These are phyloP conservation scores for Zygogramma bicolorata DNA, from an alignment of 2,888 invertebrate genomes.

Conservation along the genomic window DNA sequence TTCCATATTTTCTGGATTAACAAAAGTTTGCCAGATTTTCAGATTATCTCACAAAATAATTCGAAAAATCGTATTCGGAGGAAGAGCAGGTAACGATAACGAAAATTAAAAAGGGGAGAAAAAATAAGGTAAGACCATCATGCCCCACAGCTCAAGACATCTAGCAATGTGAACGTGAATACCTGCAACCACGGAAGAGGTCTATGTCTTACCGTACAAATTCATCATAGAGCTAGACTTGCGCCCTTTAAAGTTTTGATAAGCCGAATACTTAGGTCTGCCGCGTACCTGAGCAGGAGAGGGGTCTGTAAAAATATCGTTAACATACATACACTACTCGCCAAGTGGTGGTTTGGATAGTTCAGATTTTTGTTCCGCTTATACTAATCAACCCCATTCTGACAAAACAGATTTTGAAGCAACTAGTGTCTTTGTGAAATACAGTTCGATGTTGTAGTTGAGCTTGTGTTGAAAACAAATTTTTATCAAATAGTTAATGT, in stretches of 20 bases:
- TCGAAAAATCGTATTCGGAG: conserved; percentile 12
- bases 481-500: neutral
- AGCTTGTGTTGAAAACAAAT: conserved; percentile 23
- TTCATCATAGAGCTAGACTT: conserved; percentile 96
- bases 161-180: conserved; percentile 48
- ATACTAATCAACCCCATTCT: conserved; percentile 35
- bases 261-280: conserved; percentile 86
- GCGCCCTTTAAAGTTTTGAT: conserved; percentile 91
- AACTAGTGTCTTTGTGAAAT: conserved; percentile 27
- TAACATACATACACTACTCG: conserved; percentile 63
- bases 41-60: neutral
- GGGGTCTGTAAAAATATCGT: conserved; percentile 84
- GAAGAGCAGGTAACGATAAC: conserved; percentile 31
- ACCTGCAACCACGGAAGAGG: conserved; percentile 53
- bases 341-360: conserved; percentile 46
- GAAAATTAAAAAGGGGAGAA: conserved; percentile 28
- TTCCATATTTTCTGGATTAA: no score
- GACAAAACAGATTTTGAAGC: conserved; percentile 49
- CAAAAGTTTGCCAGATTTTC: neutral
- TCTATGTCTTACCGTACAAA: conserved; percentile 88
- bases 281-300: conserved; percentile 83
- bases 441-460: neutral
- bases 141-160: conserved; percentile 51
- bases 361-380: conserved; percentile 17
- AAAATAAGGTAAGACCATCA: conserved; percentile 44